Evolutionary conservation across 2,888 invertebrate genomes (phyloP).

Genomic region (Coecobrya sp.): DNA sequence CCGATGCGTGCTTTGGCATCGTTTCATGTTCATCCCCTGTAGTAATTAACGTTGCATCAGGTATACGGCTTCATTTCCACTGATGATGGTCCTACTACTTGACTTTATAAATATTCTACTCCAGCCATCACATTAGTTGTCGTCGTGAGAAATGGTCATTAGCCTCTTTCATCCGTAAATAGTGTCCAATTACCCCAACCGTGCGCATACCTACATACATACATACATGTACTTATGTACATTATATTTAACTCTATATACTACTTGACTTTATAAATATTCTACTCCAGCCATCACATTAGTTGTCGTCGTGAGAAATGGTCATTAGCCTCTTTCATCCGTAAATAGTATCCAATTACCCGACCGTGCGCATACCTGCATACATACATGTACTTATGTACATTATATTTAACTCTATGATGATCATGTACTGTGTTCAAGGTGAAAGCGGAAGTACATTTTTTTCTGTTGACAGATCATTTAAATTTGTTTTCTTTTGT

Average conservation of each 20-base stretch:
- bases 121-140: neutral
- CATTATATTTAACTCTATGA: neutral
- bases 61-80: constrained; percentile 29
- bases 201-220: neutral
- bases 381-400: neutral
- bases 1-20: constrained; percentile 70
- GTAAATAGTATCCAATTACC: constrained; percentile 46
- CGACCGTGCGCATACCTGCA: neutral
- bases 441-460: constrained; percentile 10
- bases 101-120: constrained; percentile 6
- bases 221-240: neutral
- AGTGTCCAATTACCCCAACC: constrained; percentile 38
- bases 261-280: constrained; percentile 21
- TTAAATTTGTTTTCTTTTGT: constrained; percentile 42
- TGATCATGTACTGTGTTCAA: constrained; percentile 2
- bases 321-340: constrained; percentile 58
- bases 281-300: neutral
- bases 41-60: constrained; percentile 69
- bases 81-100: neutral
- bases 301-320: constrained; percentile 53
- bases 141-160: constrained; percentile 68
- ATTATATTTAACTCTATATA: neutral
- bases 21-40: constrained; percentile 7
- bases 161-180: constrained; percentile 41
- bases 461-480: constrained; percentile 49